Conservation (phyloP, 1,140 invertebrate species). For the Procambarus virginalis region DNA sequence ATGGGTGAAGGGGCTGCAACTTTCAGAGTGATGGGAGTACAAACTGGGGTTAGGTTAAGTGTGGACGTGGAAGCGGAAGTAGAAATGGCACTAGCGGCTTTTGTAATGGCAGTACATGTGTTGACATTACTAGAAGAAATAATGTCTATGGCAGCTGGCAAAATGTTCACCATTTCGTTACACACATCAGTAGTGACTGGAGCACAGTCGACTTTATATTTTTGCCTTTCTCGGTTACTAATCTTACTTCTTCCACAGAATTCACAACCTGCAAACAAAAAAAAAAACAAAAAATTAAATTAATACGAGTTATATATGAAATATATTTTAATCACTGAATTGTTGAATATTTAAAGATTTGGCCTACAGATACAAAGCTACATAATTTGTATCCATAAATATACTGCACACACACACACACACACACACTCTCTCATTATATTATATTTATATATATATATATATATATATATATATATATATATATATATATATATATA, state of each 20-base stretch:
- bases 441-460: no score
- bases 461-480: no score
- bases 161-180: background rate
- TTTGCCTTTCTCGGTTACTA: background rate
- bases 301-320: background rate
- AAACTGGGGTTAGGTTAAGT: background rate
- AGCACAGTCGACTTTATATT: background rate
- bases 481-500: no score
- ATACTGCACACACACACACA: no score
- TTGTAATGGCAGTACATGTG: slow-evolving; percentile 1
- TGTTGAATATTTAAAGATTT: no score
- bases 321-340: background rate
- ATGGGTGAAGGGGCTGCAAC: background rate
- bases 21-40: background rate
- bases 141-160: background rate
- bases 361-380: no score
- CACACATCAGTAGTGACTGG: background rate
- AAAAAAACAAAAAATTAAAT: no score
- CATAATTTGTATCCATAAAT: no score
- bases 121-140: background rate
- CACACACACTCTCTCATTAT: no score
- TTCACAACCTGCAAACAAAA: background rate
- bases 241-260: background rate
- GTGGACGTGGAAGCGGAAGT: background rate
- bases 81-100: slow-evolving; percentile 7